These are phyloP conservation scores for Blennius ocellaris DNA, from an alignment of 2,113 vertebrate genomes.

Conservation along the genomic window DNA sequence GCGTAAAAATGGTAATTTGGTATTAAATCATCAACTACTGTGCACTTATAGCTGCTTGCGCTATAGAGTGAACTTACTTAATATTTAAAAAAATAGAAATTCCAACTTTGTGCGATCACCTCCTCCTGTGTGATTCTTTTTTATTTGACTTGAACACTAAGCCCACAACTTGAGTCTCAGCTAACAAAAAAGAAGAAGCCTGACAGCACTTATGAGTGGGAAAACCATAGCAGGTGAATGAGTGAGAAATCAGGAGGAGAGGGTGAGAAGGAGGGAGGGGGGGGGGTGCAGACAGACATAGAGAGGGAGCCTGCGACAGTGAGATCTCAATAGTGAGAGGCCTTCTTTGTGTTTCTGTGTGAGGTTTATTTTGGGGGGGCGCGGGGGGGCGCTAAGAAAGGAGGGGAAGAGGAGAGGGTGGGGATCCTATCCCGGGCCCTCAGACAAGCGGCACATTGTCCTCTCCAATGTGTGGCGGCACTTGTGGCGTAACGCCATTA, in stretches of 20 bases:
- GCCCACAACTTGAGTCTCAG: neutral
- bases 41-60: neutral
- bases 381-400: conserved; percentile 65
- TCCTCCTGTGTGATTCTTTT: too few relatives aligned
- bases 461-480: conserved; percentile 79
- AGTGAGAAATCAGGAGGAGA: conserved; percentile 16
- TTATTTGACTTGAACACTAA: conserved; percentile 18
- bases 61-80: neutral
- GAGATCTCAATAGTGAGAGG: conserved; percentile 83
- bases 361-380: conserved; percentile 80
- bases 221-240: conserved; percentile 34
- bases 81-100: neutral
- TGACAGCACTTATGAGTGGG: conserved; percentile 13
- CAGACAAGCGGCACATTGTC: conserved; percentile 82
- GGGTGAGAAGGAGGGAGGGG: conserved; percentile 5
- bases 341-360: conserved; percentile 79
- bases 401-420: conserved; percentile 69
- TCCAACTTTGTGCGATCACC: neutral
- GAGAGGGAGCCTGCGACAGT: conserved; percentile 75
- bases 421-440: conserved; percentile 72
- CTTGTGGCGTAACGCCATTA: conserved; percentile 82
- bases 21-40: neutral
- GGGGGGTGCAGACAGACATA: conserved; percentile 55
- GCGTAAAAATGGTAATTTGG: neutral
- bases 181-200: neutral